A percentile compares a stretch with the other conserved stretches of the same genome.
Conservation (phyloP, 1,140 invertebrate genomes). For the Pissodes strobi region DNA sequence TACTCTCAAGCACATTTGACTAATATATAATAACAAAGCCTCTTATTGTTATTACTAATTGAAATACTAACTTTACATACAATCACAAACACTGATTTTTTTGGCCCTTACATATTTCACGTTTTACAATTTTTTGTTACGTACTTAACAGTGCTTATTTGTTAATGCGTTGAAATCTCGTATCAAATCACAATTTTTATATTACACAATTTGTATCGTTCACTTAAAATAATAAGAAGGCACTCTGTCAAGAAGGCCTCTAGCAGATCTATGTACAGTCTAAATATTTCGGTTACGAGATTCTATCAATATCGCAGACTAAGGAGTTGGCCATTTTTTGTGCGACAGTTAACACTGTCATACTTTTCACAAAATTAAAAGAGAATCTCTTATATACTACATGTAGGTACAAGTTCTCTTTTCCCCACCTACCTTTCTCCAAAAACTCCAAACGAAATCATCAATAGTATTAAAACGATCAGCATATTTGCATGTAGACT, state of each 20-base stretch:
- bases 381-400: neutral
- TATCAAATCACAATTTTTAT: neutral
- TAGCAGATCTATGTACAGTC: conserved; percentile 3
- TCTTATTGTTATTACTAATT: too few species aligned
- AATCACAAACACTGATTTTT: too few species aligned
- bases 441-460: conserved; percentile 35
- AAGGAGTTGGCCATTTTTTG: too few species aligned
- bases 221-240: neutral
- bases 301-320: neutral
- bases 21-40: too few species aligned
- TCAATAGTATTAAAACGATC: conserved; percentile 33
- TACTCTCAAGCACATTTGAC: too few species aligned
- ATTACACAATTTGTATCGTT: neutral
- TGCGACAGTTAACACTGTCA: too few species aligned
- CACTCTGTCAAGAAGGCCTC: neutral
- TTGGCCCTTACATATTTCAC: too few species aligned
- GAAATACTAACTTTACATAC: too few species aligned
- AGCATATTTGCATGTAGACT: conserved; percentile 39
- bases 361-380: too few species aligned
- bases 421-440: conserved; percentile 10
- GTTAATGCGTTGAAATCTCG: too few species aligned
- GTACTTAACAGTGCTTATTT: too few species aligned
- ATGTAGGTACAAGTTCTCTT: neutral
- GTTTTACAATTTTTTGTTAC: too few species aligned
- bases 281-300: neutral